These are phyloP conservation scores for Borostomias antarcticus DNA, from an alignment of 2,797 vertebrate genomes.

Conservation along the genomic window DNA sequence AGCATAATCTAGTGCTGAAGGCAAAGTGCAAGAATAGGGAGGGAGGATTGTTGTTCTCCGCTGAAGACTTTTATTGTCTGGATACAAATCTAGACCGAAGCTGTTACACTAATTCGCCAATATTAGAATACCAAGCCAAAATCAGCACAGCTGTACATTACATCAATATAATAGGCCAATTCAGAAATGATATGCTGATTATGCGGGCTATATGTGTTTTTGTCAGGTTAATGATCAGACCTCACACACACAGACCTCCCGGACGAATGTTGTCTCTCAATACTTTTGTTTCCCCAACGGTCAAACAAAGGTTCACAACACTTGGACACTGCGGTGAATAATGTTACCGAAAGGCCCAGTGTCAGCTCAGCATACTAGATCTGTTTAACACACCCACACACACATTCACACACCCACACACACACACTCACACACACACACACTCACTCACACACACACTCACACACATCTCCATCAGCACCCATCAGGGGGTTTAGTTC, in stretches of 20 bases:
- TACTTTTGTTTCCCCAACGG: slow-evolving; percentile 26
- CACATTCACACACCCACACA: slow-evolving; percentile 17
- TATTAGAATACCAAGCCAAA: not conserved
- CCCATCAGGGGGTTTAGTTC: not conserved
- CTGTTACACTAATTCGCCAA: not conserved
- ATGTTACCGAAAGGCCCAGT: slow-evolving; percentile 22
- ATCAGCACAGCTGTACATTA: not conserved
- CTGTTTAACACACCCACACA: not conserved
- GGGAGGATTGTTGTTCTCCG: too few relatives aligned
- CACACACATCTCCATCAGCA: slow-evolving; percentile 13
- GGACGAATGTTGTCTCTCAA: slow-evolving; percentile 10
- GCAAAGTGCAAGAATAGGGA: too few relatives aligned
- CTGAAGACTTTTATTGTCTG: too few relatives aligned
- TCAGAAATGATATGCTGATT: not conserved
- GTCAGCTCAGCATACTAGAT: slow-evolving; percentile 24
- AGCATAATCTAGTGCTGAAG: too few relatives aligned
- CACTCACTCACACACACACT: not conserved
- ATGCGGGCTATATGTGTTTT: slow-evolving; percentile 18
- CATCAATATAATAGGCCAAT: not conserved
- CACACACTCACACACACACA: not conserved
- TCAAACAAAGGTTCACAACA: slow-evolving; percentile 32
- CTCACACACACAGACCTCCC: slow-evolving; percentile 7
- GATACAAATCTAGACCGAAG: not conserved
- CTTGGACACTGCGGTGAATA: slow-evolving; percentile 8
- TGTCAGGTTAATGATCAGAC: slow-evolving; percentile 13